Conservation (phyloP, 2,113 vertebrate genomes). For the Lepidothrix coronata region DNA sequence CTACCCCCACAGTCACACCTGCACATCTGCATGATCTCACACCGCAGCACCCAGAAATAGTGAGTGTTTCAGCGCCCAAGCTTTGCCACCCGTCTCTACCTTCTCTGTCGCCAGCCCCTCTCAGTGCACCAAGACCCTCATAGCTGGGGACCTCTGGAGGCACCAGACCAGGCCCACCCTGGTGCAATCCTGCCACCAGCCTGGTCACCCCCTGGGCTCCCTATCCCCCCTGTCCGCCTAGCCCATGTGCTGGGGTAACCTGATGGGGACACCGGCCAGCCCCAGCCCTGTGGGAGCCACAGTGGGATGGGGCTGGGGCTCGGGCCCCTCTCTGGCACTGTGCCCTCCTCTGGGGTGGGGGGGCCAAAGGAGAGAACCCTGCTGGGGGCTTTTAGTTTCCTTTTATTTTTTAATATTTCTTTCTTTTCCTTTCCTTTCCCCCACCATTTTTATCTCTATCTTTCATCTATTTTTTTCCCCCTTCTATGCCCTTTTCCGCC, state of each 20-base stretch:
- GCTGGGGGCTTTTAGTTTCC: accelerated
- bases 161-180: accelerated
- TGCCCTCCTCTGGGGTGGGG: accelerated
- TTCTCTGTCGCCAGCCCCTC: not conserved
- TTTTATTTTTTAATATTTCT: not conserved
- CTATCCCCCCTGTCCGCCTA: accelerated
- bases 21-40: not conserved
- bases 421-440: not conserved
- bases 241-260: not conserved
- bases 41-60: not conserved
- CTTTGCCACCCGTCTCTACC: not conserved
- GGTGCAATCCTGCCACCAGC: accelerated
- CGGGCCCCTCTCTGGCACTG: accelerated
- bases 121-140: not conserved
- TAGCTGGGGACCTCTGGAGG: accelerated
- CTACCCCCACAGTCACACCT: not conserved
- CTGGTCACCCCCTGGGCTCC: accelerated
- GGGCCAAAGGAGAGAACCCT: accelerated
- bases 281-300: not conserved
- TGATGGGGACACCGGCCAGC: not conserved
- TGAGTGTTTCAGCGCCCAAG: accelerated
- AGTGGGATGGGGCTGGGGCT: not conserved
- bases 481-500: accelerated
- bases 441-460: not conserved
- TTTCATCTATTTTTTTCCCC: not conserved